Evolutionary conservation across 2,113 vertebrate genomes (phyloP).

Genomic region (Odontophorus gujanensis): DNA sequence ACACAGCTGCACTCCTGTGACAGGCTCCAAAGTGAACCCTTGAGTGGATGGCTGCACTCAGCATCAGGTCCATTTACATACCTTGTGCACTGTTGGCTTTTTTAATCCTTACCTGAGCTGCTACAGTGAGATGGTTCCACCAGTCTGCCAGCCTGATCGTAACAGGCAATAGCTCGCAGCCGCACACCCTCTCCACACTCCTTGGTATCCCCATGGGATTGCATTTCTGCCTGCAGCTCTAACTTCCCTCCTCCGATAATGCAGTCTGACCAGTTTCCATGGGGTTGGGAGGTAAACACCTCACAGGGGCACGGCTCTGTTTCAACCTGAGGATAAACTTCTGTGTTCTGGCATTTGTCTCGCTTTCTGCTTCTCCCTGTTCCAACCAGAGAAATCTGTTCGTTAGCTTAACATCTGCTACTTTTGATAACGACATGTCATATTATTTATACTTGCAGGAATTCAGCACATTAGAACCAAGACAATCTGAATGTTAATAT

Average conservation of each 20-base stretch:
- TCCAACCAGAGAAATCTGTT: slow-evolving; percentile 57
- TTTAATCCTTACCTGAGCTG: slow-evolving; percentile 82
- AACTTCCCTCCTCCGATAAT: slow-evolving; percentile 75
- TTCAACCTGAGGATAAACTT: slow-evolving; percentile 86
- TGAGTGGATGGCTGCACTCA: background rate
- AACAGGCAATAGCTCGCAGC: slow-evolving; percentile 85
- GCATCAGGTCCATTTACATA: fast-evolving
- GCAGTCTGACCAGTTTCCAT: slow-evolving; percentile 95
- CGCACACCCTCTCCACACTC: slow-evolving; percentile 89
- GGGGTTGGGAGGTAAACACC: slow-evolving; percentile 82
- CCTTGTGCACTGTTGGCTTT: fast-evolving
- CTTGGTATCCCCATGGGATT: slow-evolving; percentile 58
- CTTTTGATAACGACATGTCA: slow-evolving; percentile 58
- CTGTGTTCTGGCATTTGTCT: slow-evolving; percentile 86
- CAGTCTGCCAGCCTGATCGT: slow-evolving; percentile 81
- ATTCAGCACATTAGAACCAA: slow-evolving; percentile 60
- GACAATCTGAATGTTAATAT: slow-evolving; percentile 65
- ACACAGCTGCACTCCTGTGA: fast-evolving
- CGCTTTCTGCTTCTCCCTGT: slow-evolving; percentile 95
- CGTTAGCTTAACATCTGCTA: slow-evolving; percentile 60
- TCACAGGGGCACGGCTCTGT: slow-evolving; percentile 87
- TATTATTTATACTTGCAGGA: slow-evolving; percentile 63
- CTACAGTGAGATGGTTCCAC: slow-evolving; percentile 84
- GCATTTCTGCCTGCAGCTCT: slow-evolving; percentile 54
- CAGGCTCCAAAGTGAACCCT: fast-evolving